Conservation (phyloP, 2,888 invertebrate species). For the Mechanitis messenoides region DNA sequence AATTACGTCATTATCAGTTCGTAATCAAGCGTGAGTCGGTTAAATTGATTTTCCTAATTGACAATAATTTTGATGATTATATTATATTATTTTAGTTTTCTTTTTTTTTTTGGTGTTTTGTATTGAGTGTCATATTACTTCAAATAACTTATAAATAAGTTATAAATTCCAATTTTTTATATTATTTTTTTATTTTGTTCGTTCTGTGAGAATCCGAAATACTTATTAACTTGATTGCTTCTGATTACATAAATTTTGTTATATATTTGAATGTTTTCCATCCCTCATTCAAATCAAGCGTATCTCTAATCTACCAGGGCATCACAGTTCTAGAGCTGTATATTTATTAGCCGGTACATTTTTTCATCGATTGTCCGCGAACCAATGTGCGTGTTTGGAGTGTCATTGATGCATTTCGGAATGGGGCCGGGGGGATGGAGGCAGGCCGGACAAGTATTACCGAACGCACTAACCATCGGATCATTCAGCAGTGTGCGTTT, state of each 20-base stretch:
- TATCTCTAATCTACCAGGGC: slow-evolving; percentile 12
- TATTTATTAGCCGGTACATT: slow-evolving; percentile 29
- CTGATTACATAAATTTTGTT: too few relatives aligned
- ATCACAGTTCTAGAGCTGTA: slow-evolving; percentile 23
- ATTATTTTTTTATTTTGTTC: background rate
- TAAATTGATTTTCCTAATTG: slow-evolving; percentile 58
- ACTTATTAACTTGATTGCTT: too few relatives aligned
- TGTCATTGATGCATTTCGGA: slow-evolving; percentile 76
- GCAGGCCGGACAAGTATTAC: slow-evolving; percentile 48
- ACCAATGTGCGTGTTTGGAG: slow-evolving; percentile 69
- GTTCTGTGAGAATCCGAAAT: too few relatives aligned
- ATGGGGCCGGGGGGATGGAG: slow-evolving; percentile 59
- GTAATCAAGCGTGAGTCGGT: slow-evolving; percentile 50
- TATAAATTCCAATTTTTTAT: background rate
- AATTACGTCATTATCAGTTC: slow-evolving; percentile 55
- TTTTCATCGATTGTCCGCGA: slow-evolving; percentile 44
- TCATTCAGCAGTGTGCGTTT: slow-evolving; percentile 75
- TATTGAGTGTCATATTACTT: too few relatives aligned
- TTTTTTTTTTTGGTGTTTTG: background rate
- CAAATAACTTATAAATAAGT: too few relatives aligned
- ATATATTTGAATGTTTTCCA: background rate
- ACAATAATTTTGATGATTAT: slow-evolving; percentile 33
- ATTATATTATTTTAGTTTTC: background rate
- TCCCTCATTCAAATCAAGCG: slow-evolving; percentile 6
- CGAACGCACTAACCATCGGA: slow-evolving; percentile 33